phyloP scores from a whole-genome alignment of 1,140 invertebrate genomes.

The Dendroctonus ponderosae region DNA sequence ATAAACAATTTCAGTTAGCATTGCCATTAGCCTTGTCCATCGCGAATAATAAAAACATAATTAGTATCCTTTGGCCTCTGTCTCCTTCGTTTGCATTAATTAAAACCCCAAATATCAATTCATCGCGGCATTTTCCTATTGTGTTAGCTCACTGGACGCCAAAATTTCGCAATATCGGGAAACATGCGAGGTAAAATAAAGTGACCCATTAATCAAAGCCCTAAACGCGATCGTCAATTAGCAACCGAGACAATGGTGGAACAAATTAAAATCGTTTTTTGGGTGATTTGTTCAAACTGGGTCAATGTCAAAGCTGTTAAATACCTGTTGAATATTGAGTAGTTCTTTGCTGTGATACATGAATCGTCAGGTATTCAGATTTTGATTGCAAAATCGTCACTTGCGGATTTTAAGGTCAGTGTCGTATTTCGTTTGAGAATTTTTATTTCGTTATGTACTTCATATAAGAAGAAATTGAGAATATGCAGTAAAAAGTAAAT shows the following conservation, averaged over 20 bases:
- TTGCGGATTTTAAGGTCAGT: conserved; percentile 8
- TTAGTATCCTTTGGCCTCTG: not conserved
- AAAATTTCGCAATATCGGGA: conserved; percentile 14
- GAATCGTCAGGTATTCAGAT: not conserved
- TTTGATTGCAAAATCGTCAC: not conserved
- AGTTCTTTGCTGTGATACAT: not conserved
- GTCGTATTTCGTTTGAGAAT: not conserved
- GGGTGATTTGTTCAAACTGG: not conserved
- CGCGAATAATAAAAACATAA: conserved; percentile 5
- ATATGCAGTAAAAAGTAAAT: no score
- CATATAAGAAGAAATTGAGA: no score
- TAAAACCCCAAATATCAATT: conserved; percentile 10
- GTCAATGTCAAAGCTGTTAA: conserved; percentile 1
- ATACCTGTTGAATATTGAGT: conserved; percentile 15
- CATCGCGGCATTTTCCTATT: conserved; percentile 11
- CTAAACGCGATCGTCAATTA: conserved; percentile 7
- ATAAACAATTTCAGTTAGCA: conserved; percentile 1
- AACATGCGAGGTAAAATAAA: conserved; percentile 10
- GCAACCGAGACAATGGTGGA: conserved; percentile 9
- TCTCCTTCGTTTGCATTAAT: conserved; percentile 7
- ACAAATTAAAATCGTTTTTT: conserved; percentile 12
- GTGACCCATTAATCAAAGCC: conserved; percentile 6
- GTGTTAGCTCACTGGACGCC: conserved; percentile 1
- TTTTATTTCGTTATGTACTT: no score
- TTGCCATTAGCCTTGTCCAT: conserved; percentile 5